A percentile compares a stretch with the other conserved stretches of the same genome.
These are phyloP conservation scores for Drosophila punjabiensis DNA, from an alignment of 1,140 invertebrate genomes.

Conservation along the genomic window DNA sequence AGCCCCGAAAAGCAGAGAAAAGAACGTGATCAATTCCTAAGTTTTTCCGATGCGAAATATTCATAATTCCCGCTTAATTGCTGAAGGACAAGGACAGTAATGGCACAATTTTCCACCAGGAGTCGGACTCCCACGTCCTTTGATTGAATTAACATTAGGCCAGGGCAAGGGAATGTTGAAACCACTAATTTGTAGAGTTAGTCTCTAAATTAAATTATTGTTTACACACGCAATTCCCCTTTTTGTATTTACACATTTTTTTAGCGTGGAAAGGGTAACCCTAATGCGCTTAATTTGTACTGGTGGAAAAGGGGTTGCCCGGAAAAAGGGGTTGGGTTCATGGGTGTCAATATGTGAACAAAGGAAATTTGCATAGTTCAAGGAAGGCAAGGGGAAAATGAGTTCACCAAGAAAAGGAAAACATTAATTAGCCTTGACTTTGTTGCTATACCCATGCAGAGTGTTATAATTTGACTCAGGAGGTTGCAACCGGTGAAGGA, in stretches of 20 bases:
- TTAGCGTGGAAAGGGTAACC: neutral
- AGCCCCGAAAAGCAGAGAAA: neutral
- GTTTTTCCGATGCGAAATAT: constrained; percentile 32
- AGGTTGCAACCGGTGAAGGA: too few species aligned
- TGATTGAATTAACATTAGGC: constrained; percentile 46
- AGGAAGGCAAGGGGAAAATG: neutral
- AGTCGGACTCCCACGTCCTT: neutral
- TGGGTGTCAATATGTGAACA: constrained; percentile 58
- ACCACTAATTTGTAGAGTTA: constrained; percentile 70
- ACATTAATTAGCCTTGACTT: constrained; percentile 57
- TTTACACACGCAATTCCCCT: constrained; percentile 55
- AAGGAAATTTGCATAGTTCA: constrained; percentile 53
- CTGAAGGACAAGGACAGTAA: constrained; percentile 27
- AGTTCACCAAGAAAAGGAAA: constrained; percentile 3
- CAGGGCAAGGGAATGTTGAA: constrained; percentile 15
- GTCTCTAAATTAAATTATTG: constrained; percentile 73
- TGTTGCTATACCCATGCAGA: neutral
- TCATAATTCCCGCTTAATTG: constrained; percentile 58
- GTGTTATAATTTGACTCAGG: too few species aligned
- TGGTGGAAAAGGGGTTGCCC: constrained; percentile 43
- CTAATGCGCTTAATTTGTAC: constrained; percentile 39
- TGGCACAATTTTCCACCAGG: constrained; percentile 10
- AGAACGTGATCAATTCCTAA: constrained; percentile 58
- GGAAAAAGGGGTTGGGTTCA: constrained; percentile 11
- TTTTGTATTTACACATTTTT: constrained; percentile 25